Evolutionary conservation across 2,888 invertebrate species (phyloP).

Genomic region (Ophonus ardosiacus): DNA sequence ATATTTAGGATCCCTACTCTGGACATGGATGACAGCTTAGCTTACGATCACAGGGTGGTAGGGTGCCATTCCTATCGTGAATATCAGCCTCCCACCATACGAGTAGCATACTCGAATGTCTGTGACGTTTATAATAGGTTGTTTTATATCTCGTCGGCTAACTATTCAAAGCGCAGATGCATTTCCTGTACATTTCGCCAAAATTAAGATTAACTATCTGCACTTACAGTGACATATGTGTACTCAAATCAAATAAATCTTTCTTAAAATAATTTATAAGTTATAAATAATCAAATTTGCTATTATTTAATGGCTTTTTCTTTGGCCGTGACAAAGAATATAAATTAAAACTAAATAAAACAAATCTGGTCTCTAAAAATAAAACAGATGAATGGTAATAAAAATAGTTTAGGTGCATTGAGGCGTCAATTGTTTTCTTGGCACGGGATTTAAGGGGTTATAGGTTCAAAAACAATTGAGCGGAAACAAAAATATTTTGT

Average conservation of each 20-base stretch:
- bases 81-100: no score
- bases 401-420: not conserved
- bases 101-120: not conserved
- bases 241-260: not conserved
- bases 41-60: no score
- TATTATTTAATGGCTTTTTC: not conserved
- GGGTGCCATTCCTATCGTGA: no score
- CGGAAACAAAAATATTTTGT: not conserved
- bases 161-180: not conserved
- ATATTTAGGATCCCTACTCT: no score
- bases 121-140: slow-evolving; percentile 1
- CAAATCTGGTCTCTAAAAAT: not conserved
- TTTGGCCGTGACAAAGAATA: not conserved
- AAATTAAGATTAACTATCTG: not conserved
- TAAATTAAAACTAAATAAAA: not conserved
- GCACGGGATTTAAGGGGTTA: not conserved
- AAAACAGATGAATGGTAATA: not conserved
- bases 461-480: not conserved
- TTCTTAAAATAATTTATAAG: no score
- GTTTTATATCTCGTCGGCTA: not conserved
- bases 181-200: not conserved
- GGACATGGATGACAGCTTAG: no score
- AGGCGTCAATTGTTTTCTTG: not conserved
- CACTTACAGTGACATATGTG: not conserved
- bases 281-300: no score